Percentiles rank a stretch among this genome's conserved stretches.
These are phyloP conservation scores for Suricata suricatta DNA, from an alignment of 2,113 vertebrate genomes.

Conservation along the genomic window DNA sequence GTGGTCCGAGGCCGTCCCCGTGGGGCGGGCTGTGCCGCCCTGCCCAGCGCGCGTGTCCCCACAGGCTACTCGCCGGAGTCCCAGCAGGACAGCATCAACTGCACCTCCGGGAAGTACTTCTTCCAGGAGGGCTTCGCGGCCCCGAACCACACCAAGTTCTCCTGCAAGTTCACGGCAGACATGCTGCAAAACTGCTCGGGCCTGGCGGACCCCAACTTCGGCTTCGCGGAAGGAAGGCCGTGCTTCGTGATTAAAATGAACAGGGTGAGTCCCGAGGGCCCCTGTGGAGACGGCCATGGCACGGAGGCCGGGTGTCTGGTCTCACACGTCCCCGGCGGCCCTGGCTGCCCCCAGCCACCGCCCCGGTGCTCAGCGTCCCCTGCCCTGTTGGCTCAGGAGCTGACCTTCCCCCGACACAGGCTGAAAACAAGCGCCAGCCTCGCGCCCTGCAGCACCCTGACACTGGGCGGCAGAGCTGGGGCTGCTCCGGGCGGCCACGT, in stretches of 20 bases:
- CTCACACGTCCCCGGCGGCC: background rate
- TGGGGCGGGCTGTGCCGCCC: fast-evolving
- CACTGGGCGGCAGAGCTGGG: fast-evolving
- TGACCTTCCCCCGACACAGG: background rate
- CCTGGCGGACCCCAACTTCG: slow-evolving; percentile 87
- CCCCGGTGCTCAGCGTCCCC: fast-evolving
- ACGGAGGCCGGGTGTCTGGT: background rate
- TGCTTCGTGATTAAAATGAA: slow-evolving; percentile 96
- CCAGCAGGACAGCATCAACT: slow-evolving; percentile 85
- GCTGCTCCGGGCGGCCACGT: background rate
- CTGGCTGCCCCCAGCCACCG: background rate
- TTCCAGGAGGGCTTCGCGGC: slow-evolving; percentile 85
- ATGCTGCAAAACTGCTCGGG: slow-evolving; percentile 91
- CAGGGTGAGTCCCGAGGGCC: slow-evolving; percentile 84
- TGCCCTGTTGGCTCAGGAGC: fast-evolving
- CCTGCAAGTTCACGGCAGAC: slow-evolving; percentile 89
- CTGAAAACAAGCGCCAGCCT: background rate
- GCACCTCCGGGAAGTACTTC: slow-evolving; percentile 86
- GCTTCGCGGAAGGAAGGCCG: slow-evolving; percentile 89
- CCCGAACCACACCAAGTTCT: slow-evolving; percentile 88
- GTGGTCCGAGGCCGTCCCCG: background rate
- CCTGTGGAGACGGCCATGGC: background rate
- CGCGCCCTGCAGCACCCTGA: background rate
- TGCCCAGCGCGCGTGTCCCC: background rate
- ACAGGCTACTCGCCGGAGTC: slow-evolving; percentile 88